Base-by-base conservation (phyloP, 1,140 invertebrate species). In the Riptortus pedestris region DNA sequence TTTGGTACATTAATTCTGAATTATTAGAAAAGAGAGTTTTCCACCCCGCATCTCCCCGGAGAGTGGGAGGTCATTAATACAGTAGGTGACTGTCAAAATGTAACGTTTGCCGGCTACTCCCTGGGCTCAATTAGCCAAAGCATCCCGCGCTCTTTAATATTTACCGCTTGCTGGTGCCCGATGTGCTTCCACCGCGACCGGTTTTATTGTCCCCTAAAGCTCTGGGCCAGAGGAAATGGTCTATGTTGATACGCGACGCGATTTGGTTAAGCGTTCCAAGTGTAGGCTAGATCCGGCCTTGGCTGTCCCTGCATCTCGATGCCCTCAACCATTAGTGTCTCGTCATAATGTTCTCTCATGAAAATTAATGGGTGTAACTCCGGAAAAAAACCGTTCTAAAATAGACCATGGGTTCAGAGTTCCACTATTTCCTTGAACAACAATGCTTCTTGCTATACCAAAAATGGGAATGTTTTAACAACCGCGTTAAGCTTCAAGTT, bases 1-100 rank as follows among this genome's bases (percentile, higher is more conserved):
- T 63, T 63, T 63, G 62, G 7, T 63, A 52, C 62, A 63, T 63
- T 52, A 63, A 63, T 63, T 63, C 48, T 63, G 62, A 55, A 63
- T 63, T 63, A 62, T 62, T 51, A 62, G 43, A 48, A 62, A 48
- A n/a, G 16, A 52, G 31, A 60, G 31, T 5, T 5, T 14, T 5
- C 31, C 31, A 14, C 52, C 52, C n/a, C n/a, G n/a, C n/a, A n/a
- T n/a, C n/a, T n/a, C n/a, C n/a, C n/a, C n/a, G n/a, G n/a, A n/a
- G n/a, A n/a, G n/a, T n/a, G n/a, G 27, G 52, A 28, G 59, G 59
- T 60, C 59, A 60, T 38, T 60, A 60, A 60, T 60, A 24, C 31
- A 18, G 16, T 33, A 60, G 59, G 31, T 26, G 33, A 57, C 38
- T 60, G 28, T 43, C 31, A 43, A 60, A 57, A 45, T 24, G 9